Percentiles rank a stretch among this genome's conserved stretches.
Evolutionary conservation across 2,113 vertebrate species (phyloP).

Genomic region (Ptyas mucosa): DNA sequence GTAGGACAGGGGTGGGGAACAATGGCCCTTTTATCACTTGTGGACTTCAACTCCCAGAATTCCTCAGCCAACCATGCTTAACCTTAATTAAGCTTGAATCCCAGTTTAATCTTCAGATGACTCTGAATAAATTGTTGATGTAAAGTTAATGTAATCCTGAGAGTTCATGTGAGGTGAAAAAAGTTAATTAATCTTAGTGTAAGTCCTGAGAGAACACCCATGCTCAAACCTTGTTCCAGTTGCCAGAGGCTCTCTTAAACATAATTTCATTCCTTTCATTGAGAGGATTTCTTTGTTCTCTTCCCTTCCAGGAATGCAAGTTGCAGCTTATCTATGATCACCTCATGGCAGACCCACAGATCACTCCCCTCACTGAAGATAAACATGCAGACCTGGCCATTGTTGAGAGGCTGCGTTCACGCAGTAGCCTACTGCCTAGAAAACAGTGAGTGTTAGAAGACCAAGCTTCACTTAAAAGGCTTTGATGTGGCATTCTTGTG

Average conservation of each 20-base stretch:
- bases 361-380: neutral
- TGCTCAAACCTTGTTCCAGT: too few species aligned
- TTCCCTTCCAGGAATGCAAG: slow-evolving; percentile 1
- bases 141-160: neutral
- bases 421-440: neutral
- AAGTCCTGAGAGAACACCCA: neutral
- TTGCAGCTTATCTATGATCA: slow-evolving; percentile 15
- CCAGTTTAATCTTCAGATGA: neutral
- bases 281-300: neutral
- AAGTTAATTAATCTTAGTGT: neutral
- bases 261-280: neutral
- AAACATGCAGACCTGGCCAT: neutral
- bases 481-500: neutral
- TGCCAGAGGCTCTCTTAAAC: neutral
- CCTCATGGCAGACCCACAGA: slow-evolving; percentile 1
- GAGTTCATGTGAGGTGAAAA: neutral
- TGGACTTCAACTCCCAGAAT: neutral
- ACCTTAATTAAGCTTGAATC: neutral
- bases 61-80: neutral
- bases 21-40: neutral
- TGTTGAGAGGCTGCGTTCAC: neutral
- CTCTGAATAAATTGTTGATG: neutral
- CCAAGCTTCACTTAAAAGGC: neutral
- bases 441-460: neutral
- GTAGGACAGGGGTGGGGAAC: neutral